Percentiles rank a stretch among this genome's conserved stretches.
phyloP scores from a whole-genome alignment of 1,140 invertebrate species.

The Orius insidiosus region DNA sequence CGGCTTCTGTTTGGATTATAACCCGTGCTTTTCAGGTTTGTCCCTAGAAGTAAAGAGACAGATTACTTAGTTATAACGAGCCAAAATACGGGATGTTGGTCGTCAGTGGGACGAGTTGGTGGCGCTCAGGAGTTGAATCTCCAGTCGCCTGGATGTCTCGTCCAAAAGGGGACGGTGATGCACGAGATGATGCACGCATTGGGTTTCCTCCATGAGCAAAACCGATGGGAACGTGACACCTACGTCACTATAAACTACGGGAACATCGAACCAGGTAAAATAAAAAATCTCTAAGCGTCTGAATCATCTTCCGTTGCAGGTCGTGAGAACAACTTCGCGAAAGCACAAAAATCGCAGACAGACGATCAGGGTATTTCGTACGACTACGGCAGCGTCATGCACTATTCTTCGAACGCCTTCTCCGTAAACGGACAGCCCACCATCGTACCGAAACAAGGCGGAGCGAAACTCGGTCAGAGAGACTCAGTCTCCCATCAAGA shows the following conservation, averaged over 20 bases:
- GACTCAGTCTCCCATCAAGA: constrained; percentile 52
- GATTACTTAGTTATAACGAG: constrained; percentile 53
- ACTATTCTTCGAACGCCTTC: constrained; percentile 62
- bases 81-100: constrained; percentile 58
- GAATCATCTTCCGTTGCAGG: too few species aligned
- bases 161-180: constrained; percentile 50
- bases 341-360: constrained; percentile 33
- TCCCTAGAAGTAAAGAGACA: constrained; percentile 35
- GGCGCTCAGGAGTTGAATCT: constrained; percentile 49
- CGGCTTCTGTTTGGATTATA: too few species aligned
- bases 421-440: constrained; percentile 51
- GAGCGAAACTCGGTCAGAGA: constrained; percentile 37
- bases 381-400: constrained; percentile 70
- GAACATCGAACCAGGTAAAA: constrained; percentile 49
- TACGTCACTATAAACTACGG: constrained; percentile 50
- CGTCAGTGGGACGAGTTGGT: constrained; percentile 28
- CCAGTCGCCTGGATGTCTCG: constrained; percentile 52
- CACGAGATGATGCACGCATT: constrained; percentile 75
- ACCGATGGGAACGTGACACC: constrained; percentile 56
- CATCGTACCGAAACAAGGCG: constrained; percentile 37
- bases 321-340: constrained; percentile 48
- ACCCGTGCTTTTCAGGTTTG: constrained; percentile 42
- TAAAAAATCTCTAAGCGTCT: too few species aligned
- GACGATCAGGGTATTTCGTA: constrained; percentile 47
- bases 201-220: constrained; percentile 83